Evolutionary conservation across 2,113 vertebrate species (phyloP).

Genomic region (Eulacestoma nigropectus): DNA sequence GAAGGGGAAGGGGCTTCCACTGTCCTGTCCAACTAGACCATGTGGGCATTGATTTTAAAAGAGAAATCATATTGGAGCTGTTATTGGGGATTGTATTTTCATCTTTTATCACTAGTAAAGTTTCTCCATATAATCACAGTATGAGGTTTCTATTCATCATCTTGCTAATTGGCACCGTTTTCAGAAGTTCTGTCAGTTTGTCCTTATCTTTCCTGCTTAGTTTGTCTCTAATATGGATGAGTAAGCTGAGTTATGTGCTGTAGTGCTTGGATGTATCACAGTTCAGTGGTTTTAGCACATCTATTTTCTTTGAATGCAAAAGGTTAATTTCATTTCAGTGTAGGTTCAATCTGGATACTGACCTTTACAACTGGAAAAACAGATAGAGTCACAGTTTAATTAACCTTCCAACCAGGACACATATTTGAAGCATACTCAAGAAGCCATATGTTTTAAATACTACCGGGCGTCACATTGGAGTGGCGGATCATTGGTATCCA

Average conservation of each 20-base stretch:
- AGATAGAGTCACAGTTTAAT: slow-evolving; percentile 64
- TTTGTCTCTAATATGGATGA: background rate
- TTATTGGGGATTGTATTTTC: background rate
- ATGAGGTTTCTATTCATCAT: background rate
- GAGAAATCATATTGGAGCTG: background rate
- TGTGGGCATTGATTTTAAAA: background rate
- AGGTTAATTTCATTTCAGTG: slow-evolving; percentile 60
- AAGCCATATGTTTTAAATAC: slow-evolving; percentile 16
- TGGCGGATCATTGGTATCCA: background rate
- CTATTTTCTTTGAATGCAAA: slow-evolving; percentile 55
- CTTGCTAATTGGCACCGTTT: background rate
- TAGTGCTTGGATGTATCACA: background rate
- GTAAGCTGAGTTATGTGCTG: background rate
- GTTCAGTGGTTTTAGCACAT: background rate
- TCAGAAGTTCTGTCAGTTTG: background rate
- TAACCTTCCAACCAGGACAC: slow-evolving; percentile 56
- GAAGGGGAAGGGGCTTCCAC: background rate
- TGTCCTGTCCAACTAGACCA: background rate
- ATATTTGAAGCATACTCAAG: slow-evolving; percentile 42
- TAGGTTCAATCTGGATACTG: slow-evolving; percentile 55
- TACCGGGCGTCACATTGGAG: background rate
- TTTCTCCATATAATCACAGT: background rate
- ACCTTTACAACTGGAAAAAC: slow-evolving; percentile 68
- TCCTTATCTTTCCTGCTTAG: background rate
- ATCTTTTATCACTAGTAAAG: background rate